These are phyloP conservation scores for Formica exsecta DNA, from an alignment of 1,140 invertebrate genomes.

Conservation along the genomic window DNA sequence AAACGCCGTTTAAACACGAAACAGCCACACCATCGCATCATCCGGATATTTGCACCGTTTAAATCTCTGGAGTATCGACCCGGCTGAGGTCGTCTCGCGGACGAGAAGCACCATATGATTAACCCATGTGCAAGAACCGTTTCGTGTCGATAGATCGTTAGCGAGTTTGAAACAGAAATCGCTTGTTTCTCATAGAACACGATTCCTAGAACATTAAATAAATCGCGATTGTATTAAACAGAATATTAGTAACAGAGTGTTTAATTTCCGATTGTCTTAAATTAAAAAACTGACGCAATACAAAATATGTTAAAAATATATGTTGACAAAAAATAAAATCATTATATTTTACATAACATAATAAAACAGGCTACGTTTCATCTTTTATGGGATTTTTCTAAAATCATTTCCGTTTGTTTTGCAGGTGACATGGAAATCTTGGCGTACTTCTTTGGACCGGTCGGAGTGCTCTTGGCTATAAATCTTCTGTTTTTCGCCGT, in stretches of 20 bases:
- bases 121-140: slow-evolving; percentile 40
- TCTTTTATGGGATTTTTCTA: not conserved
- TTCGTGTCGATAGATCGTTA: slow-evolving; percentile 15
- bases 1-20: slow-evolving; percentile 44
- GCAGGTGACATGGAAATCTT: slow-evolving; percentile 92
- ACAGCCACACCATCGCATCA: slow-evolving; percentile 13
- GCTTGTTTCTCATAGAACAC: not conserved
- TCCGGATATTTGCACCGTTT: slow-evolving; percentile 68
- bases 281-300: not conserved
- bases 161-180: slow-evolving; percentile 25
- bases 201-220: not conserved
- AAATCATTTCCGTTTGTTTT: slow-evolving; percentile 72
- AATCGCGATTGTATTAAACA: slow-evolving; percentile 7
- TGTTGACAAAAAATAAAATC: not conserved
- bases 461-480: slow-evolving; percentile 91
- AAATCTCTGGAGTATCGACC: slow-evolving; percentile 70
- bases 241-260: too few relatives aligned
- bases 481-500: slow-evolving; percentile 93
- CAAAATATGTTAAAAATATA: not conserved
- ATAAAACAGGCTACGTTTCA: not conserved
- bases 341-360: not conserved
- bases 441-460: slow-evolving; percentile 93
- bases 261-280: not conserved
- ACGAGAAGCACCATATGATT: slow-evolving; percentile 24
- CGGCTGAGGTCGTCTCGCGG: not conserved